Evolutionary conservation across 2,113 vertebrate genomes (phyloP).

Genomic region (Sardina pilchardus): DNA sequence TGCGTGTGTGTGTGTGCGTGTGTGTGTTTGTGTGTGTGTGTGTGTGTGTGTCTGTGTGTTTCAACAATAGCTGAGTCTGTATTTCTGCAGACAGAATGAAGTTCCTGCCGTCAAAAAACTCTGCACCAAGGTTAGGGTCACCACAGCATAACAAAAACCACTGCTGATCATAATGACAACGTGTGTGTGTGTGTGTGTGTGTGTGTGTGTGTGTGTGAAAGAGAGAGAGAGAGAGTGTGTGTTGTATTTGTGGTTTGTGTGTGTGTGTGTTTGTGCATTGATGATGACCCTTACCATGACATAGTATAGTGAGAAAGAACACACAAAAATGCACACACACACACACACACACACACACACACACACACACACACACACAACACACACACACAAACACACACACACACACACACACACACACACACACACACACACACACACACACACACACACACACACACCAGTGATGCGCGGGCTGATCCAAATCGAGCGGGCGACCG

Average conservation of each 20-base stretch:
- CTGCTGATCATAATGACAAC: slow-evolving; percentile 50
- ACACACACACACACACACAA: slow-evolving; percentile 5
- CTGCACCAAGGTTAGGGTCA: slow-evolving; percentile 66
- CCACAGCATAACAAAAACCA: slow-evolving; percentile 50
- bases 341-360: slow-evolving; percentile 2
- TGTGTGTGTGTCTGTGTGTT: slow-evolving; percentile 14
- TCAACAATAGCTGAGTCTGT: slow-evolving; percentile 63
- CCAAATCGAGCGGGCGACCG: too few species aligned
- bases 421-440: too few species aligned
- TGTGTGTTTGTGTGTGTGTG: background rate
- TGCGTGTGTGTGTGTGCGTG: background rate
- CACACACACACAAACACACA: too few species aligned
- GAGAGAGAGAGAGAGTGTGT: too few species aligned
- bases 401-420: background rate
- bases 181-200: slow-evolving; percentile 34
- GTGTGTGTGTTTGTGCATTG: background rate
- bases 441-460: slow-evolving; percentile 1
- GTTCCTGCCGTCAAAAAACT: slow-evolving; percentile 67
- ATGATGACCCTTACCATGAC: too few species aligned
- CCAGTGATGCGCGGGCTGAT: too few species aligned
- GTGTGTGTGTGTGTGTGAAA: slow-evolving; percentile 10
- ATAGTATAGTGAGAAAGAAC: background rate
- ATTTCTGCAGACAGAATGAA: slow-evolving; percentile 62
- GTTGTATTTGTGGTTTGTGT: background rate
- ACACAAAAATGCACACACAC: background rate